A percentile compares a stretch with the other conserved stretches of the same genome.
Evolutionary conservation across 2,888 invertebrate species (phyloP).

Genomic region (Desoria tigrina): DNA sequence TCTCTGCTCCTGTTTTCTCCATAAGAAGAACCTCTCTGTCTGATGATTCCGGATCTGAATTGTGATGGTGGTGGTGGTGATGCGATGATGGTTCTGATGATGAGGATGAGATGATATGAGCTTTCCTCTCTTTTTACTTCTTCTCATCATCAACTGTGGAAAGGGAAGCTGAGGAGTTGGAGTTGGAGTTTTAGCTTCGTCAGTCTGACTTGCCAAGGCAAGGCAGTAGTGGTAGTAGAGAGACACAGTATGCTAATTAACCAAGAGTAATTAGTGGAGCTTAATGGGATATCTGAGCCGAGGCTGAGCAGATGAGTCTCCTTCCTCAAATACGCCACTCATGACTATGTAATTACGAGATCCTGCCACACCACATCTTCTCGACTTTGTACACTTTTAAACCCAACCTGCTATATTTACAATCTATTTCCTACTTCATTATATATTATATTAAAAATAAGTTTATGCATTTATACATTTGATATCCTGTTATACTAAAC

Average conservation of each 20-base stretch:
- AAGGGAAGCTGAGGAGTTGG: neutral
- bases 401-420: too few relatives aligned
- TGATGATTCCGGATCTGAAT: too few relatives aligned
- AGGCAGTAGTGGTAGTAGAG: neutral
- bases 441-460: too few relatives aligned
- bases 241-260: constrained; percentile 53
- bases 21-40: neutral
- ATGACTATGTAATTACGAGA: constrained; percentile 32
- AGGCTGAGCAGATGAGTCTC: constrained; percentile 50
- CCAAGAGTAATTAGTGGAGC: constrained; percentile 54
- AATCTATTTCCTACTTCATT: too few relatives aligned
- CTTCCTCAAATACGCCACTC: constrained; percentile 28
- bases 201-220: constrained; percentile 9
- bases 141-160: neutral
- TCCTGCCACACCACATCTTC: constrained; percentile 21
- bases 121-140: constrained; percentile 1
- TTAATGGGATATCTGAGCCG: constrained; percentile 55
- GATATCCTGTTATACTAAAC: too few relatives aligned
- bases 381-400: constrained; percentile 11
- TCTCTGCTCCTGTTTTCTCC: constrained; percentile 11
- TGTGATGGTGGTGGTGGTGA: constrained; percentile 12
- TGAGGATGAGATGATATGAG: constrained; percentile 2
- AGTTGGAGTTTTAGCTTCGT: neutral
- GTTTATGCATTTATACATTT: too few relatives aligned
- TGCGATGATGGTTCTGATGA: neutral